Conservation (phyloP, 2,797 vertebrate species). For the Bradypodion pumilum region DNA sequence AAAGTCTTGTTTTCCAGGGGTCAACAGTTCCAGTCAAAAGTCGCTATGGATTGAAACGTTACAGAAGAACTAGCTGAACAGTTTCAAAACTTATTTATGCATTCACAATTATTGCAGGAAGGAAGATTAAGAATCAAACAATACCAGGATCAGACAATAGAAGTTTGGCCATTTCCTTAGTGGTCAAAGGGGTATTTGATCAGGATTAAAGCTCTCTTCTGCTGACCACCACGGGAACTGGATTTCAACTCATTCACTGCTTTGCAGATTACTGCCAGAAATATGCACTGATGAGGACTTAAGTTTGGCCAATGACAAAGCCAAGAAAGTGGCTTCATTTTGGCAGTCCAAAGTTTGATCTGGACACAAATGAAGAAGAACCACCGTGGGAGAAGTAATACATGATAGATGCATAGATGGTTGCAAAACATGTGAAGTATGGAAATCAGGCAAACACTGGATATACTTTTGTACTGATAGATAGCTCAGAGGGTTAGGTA, state of each 20-base stretch:
- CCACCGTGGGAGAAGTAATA: not conserved
- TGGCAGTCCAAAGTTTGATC: too few relatives aligned
- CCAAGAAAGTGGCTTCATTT: too few relatives aligned
- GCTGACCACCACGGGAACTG: too few relatives aligned
- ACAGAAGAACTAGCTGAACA: not conserved
- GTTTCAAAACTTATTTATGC: not conserved
- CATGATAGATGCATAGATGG: too few relatives aligned
- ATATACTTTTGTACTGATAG: too few relatives aligned
- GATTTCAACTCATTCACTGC: too few relatives aligned
- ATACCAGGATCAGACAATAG: not conserved
- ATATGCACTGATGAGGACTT: too few relatives aligned
- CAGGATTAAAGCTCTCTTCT: not conserved
- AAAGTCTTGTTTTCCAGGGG: slow-evolving; percentile 25
- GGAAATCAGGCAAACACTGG: not conserved
- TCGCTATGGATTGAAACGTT: slow-evolving; percentile 18
- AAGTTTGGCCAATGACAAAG: too few relatives aligned
- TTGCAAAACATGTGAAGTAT: too few relatives aligned
- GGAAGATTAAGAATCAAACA: not conserved
- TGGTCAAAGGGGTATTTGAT: not conserved
- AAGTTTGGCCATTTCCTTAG: not conserved
- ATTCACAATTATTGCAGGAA: not conserved
- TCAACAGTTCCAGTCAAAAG: slow-evolving; percentile 6
- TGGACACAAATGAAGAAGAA: too few relatives aligned
- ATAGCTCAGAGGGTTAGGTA: too few relatives aligned
- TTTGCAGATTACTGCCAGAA: too few relatives aligned